phyloP scores from a whole-genome alignment of 2,888 invertebrate genomes.

The Ennomos erosarius region DNA sequence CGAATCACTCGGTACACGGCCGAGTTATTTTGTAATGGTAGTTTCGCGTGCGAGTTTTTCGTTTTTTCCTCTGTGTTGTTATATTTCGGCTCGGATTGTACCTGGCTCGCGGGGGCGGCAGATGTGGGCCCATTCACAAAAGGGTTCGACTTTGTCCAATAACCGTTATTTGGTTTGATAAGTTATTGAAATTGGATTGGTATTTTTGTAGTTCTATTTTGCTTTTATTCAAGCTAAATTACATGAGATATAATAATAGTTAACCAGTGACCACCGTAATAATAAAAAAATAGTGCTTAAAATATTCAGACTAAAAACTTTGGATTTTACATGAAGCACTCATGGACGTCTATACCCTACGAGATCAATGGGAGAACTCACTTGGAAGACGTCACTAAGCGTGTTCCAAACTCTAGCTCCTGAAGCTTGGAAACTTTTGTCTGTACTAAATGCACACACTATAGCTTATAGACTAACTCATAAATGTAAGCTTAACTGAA shows the following conservation, averaged over 20 bases:
- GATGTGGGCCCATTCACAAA: conserved; percentile 35
- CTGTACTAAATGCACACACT: no score
- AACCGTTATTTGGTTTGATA: conserved; percentile 33
- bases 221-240: conserved; percentile 14
- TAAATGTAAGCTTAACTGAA: neutral
- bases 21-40: conserved; percentile 79
- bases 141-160: conserved; percentile 32
- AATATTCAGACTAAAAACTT: no score
- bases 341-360: no score
- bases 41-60: conserved; percentile 74
- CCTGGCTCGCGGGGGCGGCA: conserved; percentile 18
- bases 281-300: no score
- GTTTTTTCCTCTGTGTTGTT: conserved; percentile 55
- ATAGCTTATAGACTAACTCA: no score
- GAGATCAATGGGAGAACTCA: no score
- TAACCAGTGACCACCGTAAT: no score
- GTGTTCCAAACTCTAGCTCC: no score
- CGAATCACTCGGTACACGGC: conserved; percentile 79
- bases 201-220: conserved; percentile 28
- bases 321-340: no score
- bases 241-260: conserved; percentile 57
- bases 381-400: no score
- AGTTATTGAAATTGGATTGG: conserved; percentile 35
- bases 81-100: conserved; percentile 30
- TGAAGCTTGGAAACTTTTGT: no score